phyloP scores from a whole-genome alignment of 2,113 vertebrate genomes.

The Zootoca vivipara region DNA sequence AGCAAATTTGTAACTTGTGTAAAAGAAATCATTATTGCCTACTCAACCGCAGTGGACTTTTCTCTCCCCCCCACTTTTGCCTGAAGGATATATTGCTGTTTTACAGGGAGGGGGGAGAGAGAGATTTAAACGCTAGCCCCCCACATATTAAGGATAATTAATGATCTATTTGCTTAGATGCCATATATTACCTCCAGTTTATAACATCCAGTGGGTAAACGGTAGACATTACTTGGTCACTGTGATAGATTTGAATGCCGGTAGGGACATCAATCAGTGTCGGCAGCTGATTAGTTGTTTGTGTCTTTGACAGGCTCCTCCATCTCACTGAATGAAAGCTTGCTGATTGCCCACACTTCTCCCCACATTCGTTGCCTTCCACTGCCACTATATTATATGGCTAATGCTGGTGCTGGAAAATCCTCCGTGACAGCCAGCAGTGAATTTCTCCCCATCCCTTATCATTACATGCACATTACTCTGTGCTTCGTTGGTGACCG shows the following conservation, averaged over 20 bases:
- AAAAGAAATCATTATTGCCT: constrained; percentile 56
- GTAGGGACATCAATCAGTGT: constrained; percentile 87
- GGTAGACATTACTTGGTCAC: constrained; percentile 81
- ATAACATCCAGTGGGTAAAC: constrained; percentile 81
- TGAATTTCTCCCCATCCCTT: constrained; percentile 66
- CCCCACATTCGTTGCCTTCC: constrained; percentile 80
- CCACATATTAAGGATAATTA: constrained; percentile 86
- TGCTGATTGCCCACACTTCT: constrained; percentile 88
- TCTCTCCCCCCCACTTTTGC: constrained; percentile 11
- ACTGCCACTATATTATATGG: constrained; percentile 81
- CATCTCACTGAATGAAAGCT: constrained; percentile 88
- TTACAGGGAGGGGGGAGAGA: constrained; percentile 27
- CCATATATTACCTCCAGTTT: constrained; percentile 87
- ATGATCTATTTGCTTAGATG: constrained; percentile 87
- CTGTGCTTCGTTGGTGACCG: constrained; percentile 36
- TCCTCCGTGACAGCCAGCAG: constrained; percentile 77
- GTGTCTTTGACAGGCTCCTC: constrained; percentile 87
- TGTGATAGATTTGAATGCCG: constrained; percentile 89
- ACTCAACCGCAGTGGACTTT: constrained; percentile 43
- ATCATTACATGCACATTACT: constrained; percentile 68
- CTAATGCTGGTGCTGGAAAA: constrained; percentile 78
- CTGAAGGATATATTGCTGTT: constrained; percentile 51
- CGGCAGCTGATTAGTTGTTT: constrained; percentile 90
- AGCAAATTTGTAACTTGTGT: constrained; percentile 68
- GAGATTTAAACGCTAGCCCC: constrained; percentile 77